Base-by-base conservation (phyloP, 1,140 invertebrate species). In the Thalassaphorura encarpata region DNA sequence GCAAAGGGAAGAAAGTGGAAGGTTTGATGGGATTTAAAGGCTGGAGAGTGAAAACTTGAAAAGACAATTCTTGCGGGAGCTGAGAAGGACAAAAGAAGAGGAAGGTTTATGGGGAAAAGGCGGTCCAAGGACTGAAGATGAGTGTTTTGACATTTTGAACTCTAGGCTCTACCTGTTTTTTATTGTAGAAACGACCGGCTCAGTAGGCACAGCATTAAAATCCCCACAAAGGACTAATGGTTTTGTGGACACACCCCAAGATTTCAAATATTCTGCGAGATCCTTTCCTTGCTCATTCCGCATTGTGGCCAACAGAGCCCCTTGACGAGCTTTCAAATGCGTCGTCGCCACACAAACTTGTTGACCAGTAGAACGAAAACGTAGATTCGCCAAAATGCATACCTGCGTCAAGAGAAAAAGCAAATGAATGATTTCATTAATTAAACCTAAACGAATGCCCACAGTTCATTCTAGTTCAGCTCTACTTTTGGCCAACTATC, bases 201-300 rank as follows among this genome's bases (percentile, higher is more conserved):
- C 85, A 2, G 66, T 73, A 0, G 83, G 83, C 67, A 84, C 83
- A 0, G 84, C 85, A 71, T 89, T 89, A 64, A 89, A 87, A 66
- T 89, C 85, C 1, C 85, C 85, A 64, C 80, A 83, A 1, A 87
- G 60, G 23, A 89, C 71, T 0, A 84, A 66, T 0, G 85, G 81
- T 28, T 62, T 60, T 5, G 54, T 56, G 8, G 48, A 45, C 31
- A 73, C 69, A 0, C 71, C 70, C 2, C 70, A 70, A 23, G 51
- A 67, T 21, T 39, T 31, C 23, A 74, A 70, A 60, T 78, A 71
- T n/a, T 73, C 67, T 24, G 71, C 66, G 0, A 87, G 68, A 70
- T 84, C 84, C 67, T 81, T 81, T 5, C 84, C 84, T 71, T 89
- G 85, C 67, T 85, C 80, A 64, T 84, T 80, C 16, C 85, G 73